Evolutionary conservation across 2,888 invertebrate genomes (phyloP).

Genomic region (Microctonus brassicae): DNA sequence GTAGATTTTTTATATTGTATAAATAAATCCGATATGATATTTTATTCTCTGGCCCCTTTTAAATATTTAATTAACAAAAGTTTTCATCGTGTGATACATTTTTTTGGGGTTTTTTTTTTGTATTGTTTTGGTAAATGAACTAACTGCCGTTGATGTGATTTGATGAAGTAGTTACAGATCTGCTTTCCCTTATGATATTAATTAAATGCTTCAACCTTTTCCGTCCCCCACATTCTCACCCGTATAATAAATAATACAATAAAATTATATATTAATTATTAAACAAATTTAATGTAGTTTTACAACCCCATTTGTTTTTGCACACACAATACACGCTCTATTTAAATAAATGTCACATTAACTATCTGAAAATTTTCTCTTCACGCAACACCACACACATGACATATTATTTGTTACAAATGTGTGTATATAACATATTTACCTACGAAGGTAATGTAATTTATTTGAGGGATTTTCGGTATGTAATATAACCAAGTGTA

Average conservation of each 20-base stretch:
- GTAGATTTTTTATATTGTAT: neutral
- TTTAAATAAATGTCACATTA: neutral
- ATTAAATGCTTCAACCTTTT: neutral
- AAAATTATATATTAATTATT: neutral
- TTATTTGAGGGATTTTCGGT: neutral
- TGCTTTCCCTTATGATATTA: neutral
- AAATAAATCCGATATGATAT: neutral
- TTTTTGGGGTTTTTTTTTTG: slow-evolving; percentile 18
- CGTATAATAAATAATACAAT: no score
- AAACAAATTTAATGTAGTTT: neutral
- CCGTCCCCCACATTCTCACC: neutral
- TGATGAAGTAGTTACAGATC: neutral
- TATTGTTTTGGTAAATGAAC: neutral
- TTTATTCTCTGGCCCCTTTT: no score
- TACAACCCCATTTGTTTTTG: neutral
- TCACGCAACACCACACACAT: neutral
- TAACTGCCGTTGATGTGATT: neutral
- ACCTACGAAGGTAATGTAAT: neutral
- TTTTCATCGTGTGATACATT: neutral
- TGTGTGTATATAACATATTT: neutral
- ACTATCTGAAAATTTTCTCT: neutral
- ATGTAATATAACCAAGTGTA: neutral
- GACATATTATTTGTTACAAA: no score
- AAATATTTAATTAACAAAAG: neutral
- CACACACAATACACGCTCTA: neutral